phyloP scores from a whole-genome alignment of 2,113 vertebrate genomes.

The Lepus timidus region DNA sequence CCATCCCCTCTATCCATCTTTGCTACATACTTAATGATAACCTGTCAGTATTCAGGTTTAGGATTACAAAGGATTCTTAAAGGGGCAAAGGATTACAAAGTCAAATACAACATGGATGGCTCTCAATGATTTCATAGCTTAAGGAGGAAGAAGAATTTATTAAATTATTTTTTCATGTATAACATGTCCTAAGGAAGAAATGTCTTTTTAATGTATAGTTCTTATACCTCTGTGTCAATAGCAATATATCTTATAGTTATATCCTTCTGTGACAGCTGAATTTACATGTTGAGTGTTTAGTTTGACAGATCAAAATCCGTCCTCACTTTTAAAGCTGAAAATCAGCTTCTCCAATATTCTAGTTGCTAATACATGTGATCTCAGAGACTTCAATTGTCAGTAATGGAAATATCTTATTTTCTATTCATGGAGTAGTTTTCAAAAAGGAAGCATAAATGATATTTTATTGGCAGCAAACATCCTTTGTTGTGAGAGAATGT shows the following conservation, averaged over 20 bases:
- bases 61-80: not conserved
- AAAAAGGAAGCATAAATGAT: slow-evolving; percentile 58
- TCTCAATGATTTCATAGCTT: not conserved
- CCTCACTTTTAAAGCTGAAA: slow-evolving; percentile 57
- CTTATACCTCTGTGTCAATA: not conserved
- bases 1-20: not conserved
- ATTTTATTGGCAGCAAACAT: slow-evolving; percentile 45
- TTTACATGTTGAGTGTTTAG: slow-evolving; percentile 47
- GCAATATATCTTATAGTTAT: not conserved
- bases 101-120: not conserved
- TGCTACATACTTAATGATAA: slow-evolving; percentile 32
- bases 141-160: slow-evolving; percentile 55
- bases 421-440: slow-evolving; percentile 61
- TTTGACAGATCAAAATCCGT: slow-evolving; percentile 26
- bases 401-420: slow-evolving; percentile 57
- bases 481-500: slow-evolving; percentile 61
- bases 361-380: not conserved
- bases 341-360: slow-evolving; percentile 11
- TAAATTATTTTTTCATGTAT: slow-evolving; percentile 26
- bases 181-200: slow-evolving; percentile 17
- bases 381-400: slow-evolving; percentile 31
- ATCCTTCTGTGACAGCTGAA: slow-evolving; percentile 3
- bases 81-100: not conserved
- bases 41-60: not conserved
- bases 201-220: slow-evolving; percentile 37